Evolutionary conservation across 2,888 invertebrate genomes (phyloP).

Genomic region (Noctua fimbriata): DNA sequence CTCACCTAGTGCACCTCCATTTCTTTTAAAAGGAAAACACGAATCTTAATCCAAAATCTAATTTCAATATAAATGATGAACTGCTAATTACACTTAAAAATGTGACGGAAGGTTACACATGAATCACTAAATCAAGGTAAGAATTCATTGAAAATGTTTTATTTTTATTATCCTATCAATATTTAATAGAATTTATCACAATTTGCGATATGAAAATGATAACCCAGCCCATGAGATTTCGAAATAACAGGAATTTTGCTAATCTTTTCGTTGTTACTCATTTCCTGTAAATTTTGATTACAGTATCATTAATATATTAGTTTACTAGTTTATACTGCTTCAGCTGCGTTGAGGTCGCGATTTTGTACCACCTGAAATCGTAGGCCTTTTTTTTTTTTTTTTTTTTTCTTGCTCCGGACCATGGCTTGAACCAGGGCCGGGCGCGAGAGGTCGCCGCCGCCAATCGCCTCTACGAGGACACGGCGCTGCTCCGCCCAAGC

Average conservation of each 20-base stretch:
- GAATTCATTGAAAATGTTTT: conserved; percentile 25
- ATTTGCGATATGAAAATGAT: conserved; percentile 22
- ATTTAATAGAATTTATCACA: conserved; percentile 33
- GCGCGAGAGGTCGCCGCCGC: too few species aligned
- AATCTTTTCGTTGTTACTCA: conserved; percentile 21
- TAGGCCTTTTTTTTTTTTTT: too few species aligned
- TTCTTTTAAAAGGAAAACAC: conserved; percentile 14
- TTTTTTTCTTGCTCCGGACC: too few species aligned
- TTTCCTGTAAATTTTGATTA: conserved; percentile 37
- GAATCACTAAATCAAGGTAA: conserved; percentile 14
- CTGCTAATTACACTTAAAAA: not conserved
- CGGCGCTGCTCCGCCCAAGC: too few species aligned
- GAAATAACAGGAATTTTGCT: conserved; percentile 25
- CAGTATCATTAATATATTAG: conserved; percentile 1
- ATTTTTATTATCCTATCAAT: conserved; percentile 11
- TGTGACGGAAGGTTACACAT: not conserved
- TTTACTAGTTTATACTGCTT: too few species aligned
- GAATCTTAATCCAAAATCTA: not conserved
- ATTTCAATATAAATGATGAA: conserved; percentile 13
- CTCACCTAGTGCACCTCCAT: not conserved
- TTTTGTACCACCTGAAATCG: too few species aligned
- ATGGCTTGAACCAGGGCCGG: too few species aligned
- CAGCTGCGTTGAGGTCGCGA: not conserved
- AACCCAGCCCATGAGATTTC: conserved; percentile 4
- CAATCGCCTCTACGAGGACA: too few species aligned